Evolutionary conservation across 2,797 vertebrate species (phyloP).

Genomic region (Ficedula albicollis): DNA sequence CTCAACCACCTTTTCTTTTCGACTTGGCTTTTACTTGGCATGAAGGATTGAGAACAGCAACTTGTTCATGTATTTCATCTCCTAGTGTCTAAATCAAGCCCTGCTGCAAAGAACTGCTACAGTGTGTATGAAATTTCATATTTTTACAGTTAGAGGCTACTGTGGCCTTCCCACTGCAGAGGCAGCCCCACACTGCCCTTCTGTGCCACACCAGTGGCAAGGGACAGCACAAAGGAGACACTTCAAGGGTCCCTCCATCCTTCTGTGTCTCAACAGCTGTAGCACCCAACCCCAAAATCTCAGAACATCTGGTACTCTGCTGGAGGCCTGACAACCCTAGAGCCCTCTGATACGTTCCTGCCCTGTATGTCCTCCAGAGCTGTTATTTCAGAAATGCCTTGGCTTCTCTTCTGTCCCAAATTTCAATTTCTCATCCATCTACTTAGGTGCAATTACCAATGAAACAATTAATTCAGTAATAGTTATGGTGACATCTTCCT

Average conservation of each 20-base stretch:
- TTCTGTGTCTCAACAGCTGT: background rate
- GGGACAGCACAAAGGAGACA: background rate
- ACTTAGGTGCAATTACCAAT: background rate
- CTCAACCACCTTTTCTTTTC: background rate
- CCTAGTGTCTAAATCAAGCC: background rate
- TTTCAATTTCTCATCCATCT: background rate
- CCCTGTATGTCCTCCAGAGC: background rate
- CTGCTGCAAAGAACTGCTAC: background rate
- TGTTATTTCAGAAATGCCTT: background rate
- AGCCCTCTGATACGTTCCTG: fast-evolving
- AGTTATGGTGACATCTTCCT: background rate
- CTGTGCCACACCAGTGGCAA: background rate
- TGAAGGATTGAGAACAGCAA: background rate
- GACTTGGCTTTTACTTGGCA: background rate
- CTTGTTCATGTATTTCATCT: background rate
- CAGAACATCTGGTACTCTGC: background rate
- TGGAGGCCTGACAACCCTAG: background rate
- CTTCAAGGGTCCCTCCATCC: background rate
- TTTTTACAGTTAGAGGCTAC: background rate
- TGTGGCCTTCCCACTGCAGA: background rate
- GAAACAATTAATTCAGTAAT: background rate
- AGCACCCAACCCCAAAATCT: background rate
- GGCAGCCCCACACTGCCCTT: background rate
- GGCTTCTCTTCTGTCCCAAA: background rate
- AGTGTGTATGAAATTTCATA: background rate